Evolutionary conservation across 2,797 vertebrate genomes (phyloP), one percentile per base, ranked within the genome.

Genomic region (Typhlichthys eigenmanni): DNA sequence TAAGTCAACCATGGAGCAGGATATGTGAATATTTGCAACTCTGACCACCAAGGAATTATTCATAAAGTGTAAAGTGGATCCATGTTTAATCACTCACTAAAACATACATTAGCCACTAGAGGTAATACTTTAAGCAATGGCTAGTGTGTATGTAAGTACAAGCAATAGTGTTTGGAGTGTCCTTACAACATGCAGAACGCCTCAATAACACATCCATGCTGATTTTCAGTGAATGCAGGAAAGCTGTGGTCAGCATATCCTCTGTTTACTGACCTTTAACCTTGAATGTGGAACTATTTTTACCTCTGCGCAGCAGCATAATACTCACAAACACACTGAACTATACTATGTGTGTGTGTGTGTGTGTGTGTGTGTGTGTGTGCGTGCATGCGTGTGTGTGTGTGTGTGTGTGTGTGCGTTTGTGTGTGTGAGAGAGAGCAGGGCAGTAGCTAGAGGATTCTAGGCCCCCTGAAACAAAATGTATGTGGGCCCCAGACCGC

Each of bases 171-270:
- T 57, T 52, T 45, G 52, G 60, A 11, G 56, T 45, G 38, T 14
- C 65, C 69, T 59, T 77, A 74, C 79, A 24, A 43, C n/a, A 32
- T 17, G 54, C 34, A 72, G 47, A 32, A 66, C 47, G 17, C 55
- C 29, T 74, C 53, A 58, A 72, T 81, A n/a, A 63, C 62, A 58
- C 34, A 55, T 5, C 6, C 2, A 5, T 38, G 48, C 43, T 47
- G n/a, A 38, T 29, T 34, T 59, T 13, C 45, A 48, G 17, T 14
- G 9, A 54, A 2, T 1, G 9, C 38, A 47, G 45, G 5, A 51
- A 13, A 51, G 29, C 3, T 24, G 24, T 24, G 24, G 24, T 24
- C 24, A 38, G 34, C 34, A 24, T 38, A 8, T 38, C 34, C 34
- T 38, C 7, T 38, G 34, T 38, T 38, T 38, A 38, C 0, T 38